Percentiles rank a stretch among this genome's conserved stretches.
Conservation (phyloP, 2,113 vertebrate genomes). For the Perca fluviatilis region DNA sequence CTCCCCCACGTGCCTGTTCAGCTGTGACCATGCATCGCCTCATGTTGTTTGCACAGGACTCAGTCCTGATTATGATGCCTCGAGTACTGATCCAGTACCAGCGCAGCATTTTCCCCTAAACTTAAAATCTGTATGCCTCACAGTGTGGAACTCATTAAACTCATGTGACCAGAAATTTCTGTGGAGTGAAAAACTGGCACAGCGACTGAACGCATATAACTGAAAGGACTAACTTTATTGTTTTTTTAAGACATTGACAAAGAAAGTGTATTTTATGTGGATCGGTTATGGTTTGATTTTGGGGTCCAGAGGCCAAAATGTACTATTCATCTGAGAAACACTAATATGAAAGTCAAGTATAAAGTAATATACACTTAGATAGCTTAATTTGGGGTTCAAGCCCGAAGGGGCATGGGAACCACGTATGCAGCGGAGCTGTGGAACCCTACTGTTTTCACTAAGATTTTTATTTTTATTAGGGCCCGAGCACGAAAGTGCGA, state of each 20-base stretch:
- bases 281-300: background rate
- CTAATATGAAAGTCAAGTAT: background rate
- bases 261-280: background rate
- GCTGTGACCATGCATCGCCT: background rate
- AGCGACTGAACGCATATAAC: background rate
- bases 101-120: background rate
- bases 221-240: background rate
- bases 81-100: background rate
- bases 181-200: background rate
- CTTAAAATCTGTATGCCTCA: background rate
- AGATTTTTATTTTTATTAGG: too few relatives aligned
- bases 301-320: background rate
- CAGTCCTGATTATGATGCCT: background rate
- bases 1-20: slow-evolving; percentile 17
- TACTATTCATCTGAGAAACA: background rate
- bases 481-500: too few relatives aligned
- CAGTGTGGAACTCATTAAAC: background rate
- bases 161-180: too few relatives aligned
- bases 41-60: background rate
- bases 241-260: background rate
- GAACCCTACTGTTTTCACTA: too few relatives aligned
- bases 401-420: too few relatives aligned
- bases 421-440: too few relatives aligned
- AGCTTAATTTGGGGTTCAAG: too few relatives aligned
- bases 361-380: too few relatives aligned